Evolutionary conservation across 2,888 invertebrate species (phyloP).

Genomic region (Lampropteryx suffumata): DNA sequence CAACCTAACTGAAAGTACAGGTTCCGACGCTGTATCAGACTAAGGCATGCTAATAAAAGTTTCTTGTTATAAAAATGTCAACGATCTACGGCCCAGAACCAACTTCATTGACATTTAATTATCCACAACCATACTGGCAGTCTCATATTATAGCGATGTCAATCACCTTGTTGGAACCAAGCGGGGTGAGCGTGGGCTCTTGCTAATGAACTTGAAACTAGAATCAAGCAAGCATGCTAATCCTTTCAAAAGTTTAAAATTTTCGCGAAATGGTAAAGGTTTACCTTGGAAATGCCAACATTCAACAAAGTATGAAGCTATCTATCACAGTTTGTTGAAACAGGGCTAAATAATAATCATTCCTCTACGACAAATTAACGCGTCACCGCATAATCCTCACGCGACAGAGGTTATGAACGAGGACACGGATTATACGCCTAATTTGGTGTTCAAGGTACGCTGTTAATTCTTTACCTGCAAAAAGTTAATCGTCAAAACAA

Average conservation of each 20-base stretch:
- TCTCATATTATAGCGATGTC: constrained; percentile 57
- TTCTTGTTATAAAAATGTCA: too few relatives aligned
- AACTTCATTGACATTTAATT: constrained; percentile 54
- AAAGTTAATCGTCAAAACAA: constrained; percentile 17
- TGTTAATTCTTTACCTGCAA: constrained; percentile 29
- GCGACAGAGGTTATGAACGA: constrained; percentile 31
- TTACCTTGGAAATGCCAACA: too few relatives aligned
- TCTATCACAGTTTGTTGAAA: constrained; percentile 6
- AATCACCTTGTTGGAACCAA: constrained; percentile 65
- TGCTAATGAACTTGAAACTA: constrained; percentile 75
- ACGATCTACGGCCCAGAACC: constrained; percentile 32
- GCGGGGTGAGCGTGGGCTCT: constrained; percentile 69
- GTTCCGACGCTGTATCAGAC: too few relatives aligned
- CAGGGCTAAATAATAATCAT: constrained; percentile 6
- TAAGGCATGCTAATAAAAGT: too few relatives aligned
- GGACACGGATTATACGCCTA: constrained; percentile 35
- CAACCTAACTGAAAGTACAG: too few relatives aligned
- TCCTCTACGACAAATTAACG: constrained; percentile 29
- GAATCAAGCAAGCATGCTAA: constrained; percentile 56
- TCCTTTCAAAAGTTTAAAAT: constrained; percentile 45
- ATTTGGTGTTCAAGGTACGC: constrained; percentile 27
- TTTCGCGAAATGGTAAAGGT: constrained; percentile 3
- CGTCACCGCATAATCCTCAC: constrained; percentile 32
- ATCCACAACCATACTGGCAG: constrained; percentile 56
- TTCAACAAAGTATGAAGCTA: too few relatives aligned